phyloP scores from a whole-genome alignment of 2,888 invertebrate genomes.

The Drosophila stalkeri region DNA sequence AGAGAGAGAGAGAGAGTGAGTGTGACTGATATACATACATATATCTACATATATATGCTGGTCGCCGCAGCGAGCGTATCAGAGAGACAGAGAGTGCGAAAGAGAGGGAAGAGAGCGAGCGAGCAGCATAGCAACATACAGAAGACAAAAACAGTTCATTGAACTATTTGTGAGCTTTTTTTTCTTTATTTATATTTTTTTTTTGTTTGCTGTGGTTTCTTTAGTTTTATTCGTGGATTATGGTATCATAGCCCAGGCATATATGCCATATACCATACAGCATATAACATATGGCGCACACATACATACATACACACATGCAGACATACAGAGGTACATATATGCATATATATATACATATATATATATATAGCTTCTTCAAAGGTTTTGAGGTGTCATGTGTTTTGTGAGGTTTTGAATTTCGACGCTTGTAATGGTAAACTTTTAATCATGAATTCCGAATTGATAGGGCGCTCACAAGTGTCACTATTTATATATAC shows the following conservation, averaged over 20 bases:
- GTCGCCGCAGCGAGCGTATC: slow-evolving; percentile 18
- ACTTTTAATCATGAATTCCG: slow-evolving; percentile 70
- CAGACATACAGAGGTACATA: slow-evolving; percentile 9
- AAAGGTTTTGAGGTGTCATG: slow-evolving; percentile 65
- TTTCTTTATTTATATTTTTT: slow-evolving; percentile 41
- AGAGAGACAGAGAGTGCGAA: slow-evolving; percentile 29
- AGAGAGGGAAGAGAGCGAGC: slow-evolving; percentile 23
- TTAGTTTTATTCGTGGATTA: slow-evolving; percentile 82
- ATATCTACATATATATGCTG: slow-evolving; percentile 17
- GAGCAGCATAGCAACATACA: slow-evolving; percentile 74
- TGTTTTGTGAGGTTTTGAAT: slow-evolving; percentile 58
- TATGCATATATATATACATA: slow-evolving; percentile 1
- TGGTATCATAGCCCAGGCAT: slow-evolving; percentile 75
- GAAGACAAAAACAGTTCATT: slow-evolving; percentile 78
- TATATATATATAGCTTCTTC: slow-evolving; percentile 61
- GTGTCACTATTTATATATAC: slow-evolving; percentile 39
- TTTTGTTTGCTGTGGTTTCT: slow-evolving; percentile 74
- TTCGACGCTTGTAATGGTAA: slow-evolving; percentile 67
- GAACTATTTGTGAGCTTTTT: slow-evolving; percentile 82
- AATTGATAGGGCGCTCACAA: slow-evolving; percentile 66
- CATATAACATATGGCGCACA: slow-evolving; percentile 51
- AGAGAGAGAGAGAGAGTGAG: slow-evolving; percentile 25
- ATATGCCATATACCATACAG: slow-evolving; percentile 34
- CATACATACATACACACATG: slow-evolving; percentile 5
- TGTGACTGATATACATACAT: slow-evolving; percentile 37